phyloP scores from a whole-genome alignment of 1,140 invertebrate genomes.

The Ostrea denselamellosa region DNA sequence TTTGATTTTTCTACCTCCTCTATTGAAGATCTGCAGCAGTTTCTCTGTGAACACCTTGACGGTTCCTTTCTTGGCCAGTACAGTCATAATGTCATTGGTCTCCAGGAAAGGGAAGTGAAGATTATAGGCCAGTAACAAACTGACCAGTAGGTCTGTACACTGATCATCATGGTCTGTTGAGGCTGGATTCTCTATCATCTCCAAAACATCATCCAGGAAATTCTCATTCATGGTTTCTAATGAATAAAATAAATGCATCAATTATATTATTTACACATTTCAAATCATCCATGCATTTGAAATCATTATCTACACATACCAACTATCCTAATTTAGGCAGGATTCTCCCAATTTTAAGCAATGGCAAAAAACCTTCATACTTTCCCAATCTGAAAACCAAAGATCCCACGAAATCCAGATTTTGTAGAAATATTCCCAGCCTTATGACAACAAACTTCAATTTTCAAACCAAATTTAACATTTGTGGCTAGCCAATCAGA shows the following conservation, averaged over 20 bases:
- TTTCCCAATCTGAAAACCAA: no score
- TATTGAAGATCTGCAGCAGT: conserved; percentile 90
- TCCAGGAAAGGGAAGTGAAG: conserved; percentile 86
- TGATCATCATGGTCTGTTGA: conserved; percentile 86
- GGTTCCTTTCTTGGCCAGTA: conserved; percentile 84
- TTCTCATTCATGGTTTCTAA: conserved; percentile 88
- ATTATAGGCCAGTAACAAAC: conserved; percentile 91
- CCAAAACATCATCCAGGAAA: conserved; percentile 89
- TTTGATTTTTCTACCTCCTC: conserved; percentile 86
- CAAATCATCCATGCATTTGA: no score
- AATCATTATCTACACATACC: no score
- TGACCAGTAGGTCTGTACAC: conserved; percentile 90
- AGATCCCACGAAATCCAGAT: no score
- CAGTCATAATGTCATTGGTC: conserved; percentile 88
- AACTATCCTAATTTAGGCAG: no score
- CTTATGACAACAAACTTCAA: no score
- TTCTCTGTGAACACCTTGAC: conserved; percentile 94
- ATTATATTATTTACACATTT: no score
- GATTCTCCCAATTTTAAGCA: no score
- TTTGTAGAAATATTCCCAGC: no score
- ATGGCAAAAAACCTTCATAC: no score
- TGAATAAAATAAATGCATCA: background rate
- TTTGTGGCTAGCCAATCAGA: no score
- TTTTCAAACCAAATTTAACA: no score
- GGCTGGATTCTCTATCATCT: conserved; percentile 88